Base-by-base conservation (phyloP, 2,888 invertebrate genomes). In the Rhamnusium bicolor region DNA sequence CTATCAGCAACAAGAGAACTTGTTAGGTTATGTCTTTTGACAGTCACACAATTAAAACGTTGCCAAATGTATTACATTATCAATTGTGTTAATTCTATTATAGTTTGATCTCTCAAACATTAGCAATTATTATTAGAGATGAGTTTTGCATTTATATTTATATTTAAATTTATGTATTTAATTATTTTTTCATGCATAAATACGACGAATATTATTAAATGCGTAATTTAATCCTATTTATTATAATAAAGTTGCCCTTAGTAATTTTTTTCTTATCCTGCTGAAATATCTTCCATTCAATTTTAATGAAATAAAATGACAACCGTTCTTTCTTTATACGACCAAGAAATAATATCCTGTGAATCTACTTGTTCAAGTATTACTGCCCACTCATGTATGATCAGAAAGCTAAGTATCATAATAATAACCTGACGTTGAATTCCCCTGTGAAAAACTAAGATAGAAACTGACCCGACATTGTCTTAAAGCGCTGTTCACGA, bases 391-490 rank as follows among this genome's bases (percentile, higher is more conserved):
- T 56, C 56, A 12, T 27, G 56, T 27, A 29, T 16, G 56, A 56
- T 56, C 56, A 56, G 56, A 56, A 56, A 56, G 56, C 56, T 18
- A 46, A 62, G 19, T 7, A 46, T 21, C 46, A 63, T 63, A 53
- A 66, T 32, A 27, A 29, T 18, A 29, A 27, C 60, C 12, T 24
- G 65, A 46, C 46, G 24, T 18, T 14, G 56, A 54, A 67, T 24
- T 24, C 67, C 46, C 56, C n/a, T 18, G 54, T 8, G 73, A 60
- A 72, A 47, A 77, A 73, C 74, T 79, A 67, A 75, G 74, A 76
- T 77, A 78, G 77, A 75, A 77, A 80, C 78, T 79, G 79, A 78
- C 79, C 80, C 75, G 77, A 78, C 77, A 73, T 79, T 76, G 78
- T 77, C 77, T 79, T 75, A 71, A 63, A 72, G 72, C 76, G 79